Evolutionary conservation across 2,888 invertebrate species (phyloP), one percentile per base, ranked within the genome.

Genomic region (Drosophila nr. perissopoda): DNA sequence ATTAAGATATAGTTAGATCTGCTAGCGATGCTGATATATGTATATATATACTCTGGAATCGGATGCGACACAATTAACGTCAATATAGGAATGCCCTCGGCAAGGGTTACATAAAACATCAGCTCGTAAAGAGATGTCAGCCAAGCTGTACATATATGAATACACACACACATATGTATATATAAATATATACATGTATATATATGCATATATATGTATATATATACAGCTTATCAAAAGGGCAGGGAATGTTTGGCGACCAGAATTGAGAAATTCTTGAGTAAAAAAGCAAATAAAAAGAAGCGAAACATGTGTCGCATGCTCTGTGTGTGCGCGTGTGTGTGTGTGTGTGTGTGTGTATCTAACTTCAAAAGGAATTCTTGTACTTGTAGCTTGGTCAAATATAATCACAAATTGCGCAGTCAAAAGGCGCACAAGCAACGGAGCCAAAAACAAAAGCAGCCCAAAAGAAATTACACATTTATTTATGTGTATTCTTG

Each of bases 301-400:
- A 40, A 69, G 27, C 18, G 40, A 54, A 70, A 57, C 63, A 74
- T 75, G 59, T 77, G 63, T 61, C 40, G 29, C 25, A 51, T 27
- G 8, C 25, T 45, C 16, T 27, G 4, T 31, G 25, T 38, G 29
- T 38, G 34, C 45, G 29, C 25, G 25, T 16, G 21, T 27, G 18
- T 34, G n/a, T 51, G 18, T 49, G 8, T 36, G 33, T 45, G 10
- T 34, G 36, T 54, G 38, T 27, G 38, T 66, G 16, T 48, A 25
- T 73, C 45, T 57, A 65, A 78, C 77, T 72, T 80, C 80, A 80
- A 80, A 80, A 69, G 77, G 59, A 80, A 80, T 59, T 73, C 61
- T 45, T 69, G 62, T 63, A 64, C 63, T 63, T 62, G 67, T 69
- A 51, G 56, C 38, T 71, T 71, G 71, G 54, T 62, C 78, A 77